Base-by-base conservation (phyloP, 2,113 vertebrate species). In the Austrofundulus limnaeus region DNA sequence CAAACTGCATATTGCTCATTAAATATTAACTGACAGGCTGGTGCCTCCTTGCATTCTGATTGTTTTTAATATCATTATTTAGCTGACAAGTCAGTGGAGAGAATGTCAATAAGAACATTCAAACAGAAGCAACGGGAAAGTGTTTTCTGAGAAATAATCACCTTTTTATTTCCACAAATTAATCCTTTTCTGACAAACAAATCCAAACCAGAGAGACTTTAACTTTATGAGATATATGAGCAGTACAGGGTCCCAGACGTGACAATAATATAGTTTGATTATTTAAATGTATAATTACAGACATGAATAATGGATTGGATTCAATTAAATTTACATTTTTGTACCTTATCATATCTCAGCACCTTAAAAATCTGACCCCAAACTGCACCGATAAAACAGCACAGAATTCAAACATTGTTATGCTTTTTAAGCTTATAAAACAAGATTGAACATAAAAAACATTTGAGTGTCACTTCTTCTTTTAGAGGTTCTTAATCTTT, bases 1-100 rank as follows among this genome's bases (percentile, higher is more conserved):
- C 66, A 63, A 70, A 65, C 72, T 51, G 76, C 76, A 73, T 77
- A 82, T 84, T 85, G 81, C 76, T 86, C 77, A 90, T 89, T 87
- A 90, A 89, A 87, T 81, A 87, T 88, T 85, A 85, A 88, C 75
- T 69, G 80, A 72, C 68, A 72, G 69, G 61, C 68, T 63, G 47
- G 63, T 51, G 58, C 75, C 57, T 64, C 48, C 72, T 50, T 72
- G 84, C 72, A 85, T 87, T 86, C 64, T 72, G 62, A 86, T 86
- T 65, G 66, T 61, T 52, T 68, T 77, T 60, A 60, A 68, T 61
- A 71, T 77, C 59, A 63, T 78, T 80, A 77, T 85, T 69, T 77
- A 66, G 45, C 56, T 49, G 66, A 60, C 56, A 51, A 56, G 66
- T 51, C 61, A 41, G 42, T 45, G 5, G 6, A 47, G 25, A 21